Base-by-base conservation (phyloP, 2,797 vertebrate genomes). In the Thalassophryne amazonica region DNA sequence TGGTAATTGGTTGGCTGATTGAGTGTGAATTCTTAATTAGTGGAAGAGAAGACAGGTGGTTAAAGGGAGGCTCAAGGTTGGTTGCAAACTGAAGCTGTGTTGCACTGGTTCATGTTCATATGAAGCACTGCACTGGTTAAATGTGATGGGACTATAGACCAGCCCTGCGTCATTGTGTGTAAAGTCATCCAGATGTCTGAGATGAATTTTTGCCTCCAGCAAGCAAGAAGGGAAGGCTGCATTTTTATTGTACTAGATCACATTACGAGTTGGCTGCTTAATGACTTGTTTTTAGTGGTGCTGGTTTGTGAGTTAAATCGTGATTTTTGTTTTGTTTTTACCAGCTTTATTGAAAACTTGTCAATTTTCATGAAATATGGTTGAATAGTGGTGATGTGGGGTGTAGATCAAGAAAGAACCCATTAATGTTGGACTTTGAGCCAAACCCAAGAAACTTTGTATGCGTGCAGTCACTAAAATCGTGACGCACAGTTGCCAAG, bases 21-120 rank as follows among this genome's bases (percentile, higher is more conserved):
- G 53, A 70, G 52, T 46, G 60, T 50, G 84, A 71, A 87, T 86
- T 86, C 53, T 56, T 79, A 61, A 76, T 86, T 66, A 73, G 56
- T 27, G 6, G 22, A 57, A 49, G 27, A 0, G 13, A 40, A 41
- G 51, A 59, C 76, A 78, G 76, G 75, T 83, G 83, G 62, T 42
- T 0, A 3, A 42, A 27, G 25, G 53, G 45, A 51, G 49, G 43
- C 23, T 24, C 13, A 1, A 34, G 15, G 21, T 32, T 34, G 2
- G 11, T 15, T 16, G 38, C 42, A 52, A 19, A 20, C 40, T 13
- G 15, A 54, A 56, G 54, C 39, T 46, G 24, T 23, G 31, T 20
- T 58, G 17, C 11, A 27, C 16, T 35, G 22, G 31, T 11, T 6
- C 1, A 16, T 20, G 38, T 15, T 47, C 2, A 6, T 27, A 7